phyloP scores from a whole-genome alignment of 53 echinoderm and acorn worm species.

The Holothuria scabra region DNA sequence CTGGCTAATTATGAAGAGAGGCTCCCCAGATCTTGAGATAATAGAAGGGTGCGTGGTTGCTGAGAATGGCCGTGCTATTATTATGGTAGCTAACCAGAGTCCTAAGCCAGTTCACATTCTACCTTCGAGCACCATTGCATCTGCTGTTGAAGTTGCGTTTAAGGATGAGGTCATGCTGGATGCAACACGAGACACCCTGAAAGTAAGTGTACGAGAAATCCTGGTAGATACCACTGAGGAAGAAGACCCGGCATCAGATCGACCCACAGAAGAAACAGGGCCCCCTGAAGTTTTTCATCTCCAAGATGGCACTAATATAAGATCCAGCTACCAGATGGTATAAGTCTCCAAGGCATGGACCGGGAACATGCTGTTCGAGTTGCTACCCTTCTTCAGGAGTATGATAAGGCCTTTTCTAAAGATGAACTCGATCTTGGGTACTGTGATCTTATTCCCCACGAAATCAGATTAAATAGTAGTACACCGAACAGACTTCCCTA shows the following conservation, averaged over 20 bases:
- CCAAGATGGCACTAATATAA: constrained; percentile 42
- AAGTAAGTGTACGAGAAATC: neutral
- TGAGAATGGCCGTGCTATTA: neutral
- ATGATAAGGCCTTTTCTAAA: constrained; percentile 55
- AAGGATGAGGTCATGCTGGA: neutral
- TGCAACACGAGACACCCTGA: neutral
- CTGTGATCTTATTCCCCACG: constrained; percentile 62
- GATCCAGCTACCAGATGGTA: constrained; percentile 39
- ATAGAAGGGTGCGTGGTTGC: constrained; percentile 2
- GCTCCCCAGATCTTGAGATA: neutral
- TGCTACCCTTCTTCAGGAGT: constrained; percentile 44
- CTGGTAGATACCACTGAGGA: neutral
- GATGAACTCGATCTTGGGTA: constrained; percentile 65
- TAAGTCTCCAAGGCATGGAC: constrained; percentile 27
- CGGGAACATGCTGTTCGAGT: constrained; percentile 27
- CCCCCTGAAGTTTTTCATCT: neutral
- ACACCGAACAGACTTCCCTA: constrained; percentile 55
- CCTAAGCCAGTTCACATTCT: neutral
- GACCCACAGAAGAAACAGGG: no score
- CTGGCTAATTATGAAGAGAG: neutral
- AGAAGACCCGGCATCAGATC: no score
- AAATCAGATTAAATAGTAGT: constrained; percentile 52
- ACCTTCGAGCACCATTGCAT: neutral
- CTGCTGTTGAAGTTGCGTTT: neutral
- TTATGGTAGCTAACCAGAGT: constrained; percentile 20